Base-by-base conservation (phyloP, 2,113 vertebrate genomes). In the Nipponia nippon region DNA sequence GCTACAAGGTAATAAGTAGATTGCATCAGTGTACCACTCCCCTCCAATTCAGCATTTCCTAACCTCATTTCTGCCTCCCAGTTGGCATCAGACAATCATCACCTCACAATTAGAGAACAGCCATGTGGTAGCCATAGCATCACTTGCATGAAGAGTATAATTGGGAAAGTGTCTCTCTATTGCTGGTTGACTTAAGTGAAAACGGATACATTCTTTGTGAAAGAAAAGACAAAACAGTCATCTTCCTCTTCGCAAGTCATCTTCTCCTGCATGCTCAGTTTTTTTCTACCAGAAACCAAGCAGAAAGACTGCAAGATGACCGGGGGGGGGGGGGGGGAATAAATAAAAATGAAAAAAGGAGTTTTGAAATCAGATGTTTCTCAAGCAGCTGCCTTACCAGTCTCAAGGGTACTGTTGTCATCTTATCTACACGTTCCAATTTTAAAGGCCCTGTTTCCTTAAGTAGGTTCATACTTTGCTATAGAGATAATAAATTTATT, bases 91-190 rank as follows among this genome's bases (percentile, higher is more conserved):
- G 76, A 86, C 63, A 71, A 47, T 93, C 95, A 82, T 82, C 89
- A 87, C 83, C 83, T 93, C 77, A 59, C 81, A 94, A 90, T 82
- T 75, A 95, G 1, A 87, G 59, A 93, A 9, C 72, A 75, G 65
- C 76, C 93, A 89, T 22, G 77, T 62, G 83, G 79, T 83, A 90
- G 88, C 95, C 93, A 91, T 12, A 95, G 79, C 89, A 95, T 40
- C 72, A n/a, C 80, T n/a, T 89, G 46, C 18, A 49, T 25, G 21
- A 58, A 86, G 55, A 86, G 53, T 67, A 40, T 19, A 73, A 73
- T 16, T 73, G 72, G 83, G 75, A 81, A 88, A 90, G 79, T 21
- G 27, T 30, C 69, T 71, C 71, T 59, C 23, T 2, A 38, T 4
- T 53, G n/a, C 50, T 87, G 52, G 46, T 49, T 91, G 95, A 27